Evolutionary conservation across 2,888 invertebrate genomes (phyloP), one percentile per base, ranked within the genome.

Genomic region (Eupeodes latifasciatus): DNA sequence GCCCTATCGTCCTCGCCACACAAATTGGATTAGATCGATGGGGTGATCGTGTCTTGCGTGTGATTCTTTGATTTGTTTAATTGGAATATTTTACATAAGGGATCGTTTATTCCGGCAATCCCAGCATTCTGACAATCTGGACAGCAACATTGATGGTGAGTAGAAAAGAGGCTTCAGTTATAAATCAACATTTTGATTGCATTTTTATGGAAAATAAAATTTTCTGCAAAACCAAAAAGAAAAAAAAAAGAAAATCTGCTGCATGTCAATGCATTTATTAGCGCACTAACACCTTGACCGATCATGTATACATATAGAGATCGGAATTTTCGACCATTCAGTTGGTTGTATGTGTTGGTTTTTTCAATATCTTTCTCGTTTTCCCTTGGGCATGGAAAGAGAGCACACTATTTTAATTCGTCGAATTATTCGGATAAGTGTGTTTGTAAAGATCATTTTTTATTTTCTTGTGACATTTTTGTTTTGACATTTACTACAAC

Each of bases 251-350:
- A 85, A 78, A 78, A 74, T 64, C 76, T 66, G 66, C 74, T 85
- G 89, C 89, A 89, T 88, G 82, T 85, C 85, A 85, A 75, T 89
- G 89, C 89, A 89, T 85, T 85, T 85, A 85, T 89, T 81, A 81
- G 81, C 81, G 79, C 79, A 85, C 89, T 11, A 59, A 79, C 34
- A 77, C 77, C 3, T 14, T 4, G 0, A 61, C 49, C 80, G 67
- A 83, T 84, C 72, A 49, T 67, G 81, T 89, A 62, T 82, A 81
- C 49, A 51, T 57, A 89, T 89, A 85, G 85, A 64, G 79, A 85
- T 85, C 76, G 89, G 89, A 89, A 89, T 89, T 69, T 89, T 89
- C 89, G 89, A 89, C 89, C 89, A 89, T 81, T 81, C 66, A 34
- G 11, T 11, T 1, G 44, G 14, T 64, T 34, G 57, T 19, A 61